Conservation (phyloP, 2,113 vertebrate genomes). For the Ursus arctos region DNA sequence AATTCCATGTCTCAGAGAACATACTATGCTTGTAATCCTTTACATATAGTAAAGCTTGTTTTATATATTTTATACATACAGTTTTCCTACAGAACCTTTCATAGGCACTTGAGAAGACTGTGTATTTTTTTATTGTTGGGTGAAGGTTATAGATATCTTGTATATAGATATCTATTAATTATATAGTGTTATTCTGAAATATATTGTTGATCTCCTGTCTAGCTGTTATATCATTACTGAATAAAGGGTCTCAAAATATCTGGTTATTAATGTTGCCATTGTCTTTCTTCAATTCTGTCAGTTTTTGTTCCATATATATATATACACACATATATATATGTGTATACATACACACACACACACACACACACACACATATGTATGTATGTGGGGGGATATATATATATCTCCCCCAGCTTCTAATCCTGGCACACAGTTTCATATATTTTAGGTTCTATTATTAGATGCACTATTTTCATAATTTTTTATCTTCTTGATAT, state of each 20-base stretch:
- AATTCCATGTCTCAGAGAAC: background rate
- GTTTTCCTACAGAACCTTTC: background rate
- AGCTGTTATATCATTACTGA: background rate
- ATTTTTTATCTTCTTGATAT: background rate
- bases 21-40: background rate
- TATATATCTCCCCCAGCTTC: no score
- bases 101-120: background rate
- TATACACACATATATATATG: no score
- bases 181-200: background rate
- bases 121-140: background rate
- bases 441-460: background rate
- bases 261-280: background rate
- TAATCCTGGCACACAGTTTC: background rate
- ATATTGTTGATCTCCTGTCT: background rate
- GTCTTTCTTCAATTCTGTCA: background rate
- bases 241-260: background rate
- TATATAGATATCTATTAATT: background rate
- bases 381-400: no score
- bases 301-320: background rate
- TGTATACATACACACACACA: no score
- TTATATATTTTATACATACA: background rate
- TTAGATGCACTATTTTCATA: background rate
- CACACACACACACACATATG: no score
- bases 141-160: background rate
- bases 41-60: background rate